A percentile compares a stretch with the other conserved stretches of the same genome.
phyloP scores from a whole-genome alignment of 1,140 invertebrate species.

The Platorchestia sp. region DNA sequence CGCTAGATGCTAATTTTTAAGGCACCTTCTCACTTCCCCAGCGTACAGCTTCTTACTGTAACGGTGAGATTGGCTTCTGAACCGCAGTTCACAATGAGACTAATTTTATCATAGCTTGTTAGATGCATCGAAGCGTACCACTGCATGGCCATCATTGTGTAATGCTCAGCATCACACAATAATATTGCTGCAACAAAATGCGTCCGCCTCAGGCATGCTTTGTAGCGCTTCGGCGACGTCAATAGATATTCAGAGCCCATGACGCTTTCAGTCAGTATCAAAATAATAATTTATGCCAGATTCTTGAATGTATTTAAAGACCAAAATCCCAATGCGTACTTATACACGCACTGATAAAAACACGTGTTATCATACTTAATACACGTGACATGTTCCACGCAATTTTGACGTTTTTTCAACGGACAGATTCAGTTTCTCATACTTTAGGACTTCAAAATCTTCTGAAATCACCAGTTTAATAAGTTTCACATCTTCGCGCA shows the following conservation, averaged over 20 bases:
- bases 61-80: neutral
- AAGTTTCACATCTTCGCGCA: neutral
- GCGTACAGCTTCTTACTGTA: neutral
- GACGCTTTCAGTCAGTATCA: too few relatives aligned
- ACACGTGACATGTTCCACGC: neutral
- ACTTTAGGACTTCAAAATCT: neutral
- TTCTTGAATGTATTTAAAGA: too few relatives aligned
- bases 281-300: too few relatives aligned
- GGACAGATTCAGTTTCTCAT: too few relatives aligned
- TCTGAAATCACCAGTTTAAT: neutral
- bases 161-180: too few relatives aligned
- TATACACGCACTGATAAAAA: too few relatives aligned
- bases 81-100: neutral
- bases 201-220: too few relatives aligned
- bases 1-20: neutral
- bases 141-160: neutral
- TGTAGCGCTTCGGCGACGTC: too few relatives aligned
- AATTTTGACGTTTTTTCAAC: too few relatives aligned
- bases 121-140: neutral
- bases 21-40: neutral
- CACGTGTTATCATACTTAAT: neutral
- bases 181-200: too few relatives aligned
- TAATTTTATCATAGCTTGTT: neutral
- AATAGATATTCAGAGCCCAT: too few relatives aligned
- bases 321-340: too few relatives aligned